These are phyloP conservation scores for Melanotaenia pygmaea DNA, from an alignment of 2,797 vertebrate genomes.

Conservation along the genomic window DNA sequence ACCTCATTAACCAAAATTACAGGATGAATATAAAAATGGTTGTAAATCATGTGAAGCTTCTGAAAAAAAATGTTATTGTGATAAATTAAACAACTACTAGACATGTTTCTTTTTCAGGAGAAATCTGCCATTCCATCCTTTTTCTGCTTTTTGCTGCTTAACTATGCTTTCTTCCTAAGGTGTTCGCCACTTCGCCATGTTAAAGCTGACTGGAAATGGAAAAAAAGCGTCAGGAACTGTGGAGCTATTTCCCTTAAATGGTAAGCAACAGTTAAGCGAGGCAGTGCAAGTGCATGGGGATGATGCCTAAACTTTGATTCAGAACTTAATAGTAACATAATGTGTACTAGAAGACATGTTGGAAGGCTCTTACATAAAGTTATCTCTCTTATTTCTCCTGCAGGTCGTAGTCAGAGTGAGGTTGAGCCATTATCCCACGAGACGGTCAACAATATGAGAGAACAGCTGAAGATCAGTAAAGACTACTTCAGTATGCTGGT, in stretches of 20 bases:
- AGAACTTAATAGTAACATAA: neutral
- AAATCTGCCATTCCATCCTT: neutral
- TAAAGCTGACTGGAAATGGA: slow-evolving; percentile 80
- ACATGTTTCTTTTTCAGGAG: too few relatives aligned
- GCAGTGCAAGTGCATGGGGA: neutral
- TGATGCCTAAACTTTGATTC: neutral
- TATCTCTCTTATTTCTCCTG: neutral
- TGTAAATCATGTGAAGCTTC: neutral
- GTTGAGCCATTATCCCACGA: slow-evolving; percentile 71
- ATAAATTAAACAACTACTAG: too few relatives aligned
- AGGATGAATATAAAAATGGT: slow-evolving; percentile 5
- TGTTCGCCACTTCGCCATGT: slow-evolving; percentile 85
- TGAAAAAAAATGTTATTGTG: neutral
- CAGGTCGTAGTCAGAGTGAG: slow-evolving; percentile 82
- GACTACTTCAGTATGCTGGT: slow-evolving; percentile 86
- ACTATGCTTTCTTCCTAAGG: slow-evolving; percentile 63
- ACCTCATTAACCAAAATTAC: neutral
- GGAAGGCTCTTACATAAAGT: neutral
- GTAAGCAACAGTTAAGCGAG: slow-evolving; percentile 53
- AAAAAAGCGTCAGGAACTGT: slow-evolving; percentile 77
- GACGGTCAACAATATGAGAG: slow-evolving; percentile 77
- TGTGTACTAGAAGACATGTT: neutral
- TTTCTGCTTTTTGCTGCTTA: neutral
- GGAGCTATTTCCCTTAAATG: slow-evolving; percentile 84
- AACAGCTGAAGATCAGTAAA: slow-evolving; percentile 82